A percentile compares a stretch with the other conserved stretches of the same genome.
These are phyloP conservation scores for Papilio xuthus DNA, from an alignment of 1,140 invertebrate genomes.

Conservation along the genomic window DNA sequence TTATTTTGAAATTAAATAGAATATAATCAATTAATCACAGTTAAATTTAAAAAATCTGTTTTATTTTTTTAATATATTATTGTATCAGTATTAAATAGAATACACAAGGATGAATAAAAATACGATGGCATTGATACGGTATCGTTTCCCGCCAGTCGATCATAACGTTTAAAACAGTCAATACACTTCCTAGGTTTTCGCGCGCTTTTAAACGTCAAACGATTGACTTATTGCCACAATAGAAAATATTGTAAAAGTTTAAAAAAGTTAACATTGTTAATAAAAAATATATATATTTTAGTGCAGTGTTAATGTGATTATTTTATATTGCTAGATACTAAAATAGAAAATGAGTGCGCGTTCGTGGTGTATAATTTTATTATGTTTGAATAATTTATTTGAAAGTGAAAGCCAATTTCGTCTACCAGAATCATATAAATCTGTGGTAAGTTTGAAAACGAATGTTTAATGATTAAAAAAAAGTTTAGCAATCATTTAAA, in stretches of 20 bases:
- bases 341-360: not conserved
- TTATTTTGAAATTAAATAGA: no score
- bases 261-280: not conserved
- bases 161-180: not conserved
- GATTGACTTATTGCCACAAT: conserved; percentile 19
- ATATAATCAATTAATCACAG: not conserved
- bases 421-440: conserved; percentile 43
- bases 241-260: not conserved
- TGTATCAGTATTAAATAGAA: conserved; percentile 7
- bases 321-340: not conserved
- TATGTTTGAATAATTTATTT: conserved; percentile 15
- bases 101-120: not conserved
- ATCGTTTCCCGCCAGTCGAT: not conserved
- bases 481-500: not conserved
- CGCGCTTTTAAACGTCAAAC: conserved; percentile 18
- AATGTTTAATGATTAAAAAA: not conserved
- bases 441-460: conserved; percentile 44
- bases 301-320: not conserved
- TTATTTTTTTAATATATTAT: not conserved
- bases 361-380: conserved; percentile 7
- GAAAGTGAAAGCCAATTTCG: conserved; percentile 16
- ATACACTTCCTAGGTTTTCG: conserved; percentile 13
- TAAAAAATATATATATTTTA: not conserved
- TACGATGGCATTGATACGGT: not conserved
- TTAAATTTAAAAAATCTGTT: not conserved